Conservation (phyloP, 2,888 invertebrate genomes). For the Agrochola lychnidis region DNA sequence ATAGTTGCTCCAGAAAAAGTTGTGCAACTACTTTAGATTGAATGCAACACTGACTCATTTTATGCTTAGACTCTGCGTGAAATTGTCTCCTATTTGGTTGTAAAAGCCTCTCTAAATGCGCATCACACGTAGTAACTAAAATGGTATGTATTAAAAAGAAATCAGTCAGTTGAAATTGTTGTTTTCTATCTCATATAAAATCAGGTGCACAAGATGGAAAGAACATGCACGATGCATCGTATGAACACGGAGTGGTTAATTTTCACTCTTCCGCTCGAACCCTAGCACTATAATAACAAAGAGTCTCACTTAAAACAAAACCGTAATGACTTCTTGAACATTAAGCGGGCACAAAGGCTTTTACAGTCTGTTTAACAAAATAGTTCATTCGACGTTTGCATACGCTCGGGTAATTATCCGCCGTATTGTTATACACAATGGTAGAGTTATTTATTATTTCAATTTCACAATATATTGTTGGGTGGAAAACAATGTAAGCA, state of each 20-base stretch:
- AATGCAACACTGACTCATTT: conserved; percentile 44
- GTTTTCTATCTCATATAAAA: conserved; percentile 55
- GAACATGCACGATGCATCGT: conserved; percentile 46
- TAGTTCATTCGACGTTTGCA: conserved; percentile 79
- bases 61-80: conserved; percentile 37
- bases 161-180: conserved; percentile 57
- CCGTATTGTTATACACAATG: conserved; percentile 79
- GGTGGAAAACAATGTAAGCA: conserved; percentile 73
- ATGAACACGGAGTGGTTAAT: conserved; percentile 53
- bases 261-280: conserved; percentile 50
- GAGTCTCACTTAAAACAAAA: conserved; percentile 55
- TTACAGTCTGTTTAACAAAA: conserved; percentile 87
- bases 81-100: conserved; percentile 43
- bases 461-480: conserved; percentile 79
- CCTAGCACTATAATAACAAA: conserved; percentile 55
- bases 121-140: conserved; percentile 26
- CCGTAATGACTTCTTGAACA: conserved; percentile 66
- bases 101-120: conserved; percentile 18
- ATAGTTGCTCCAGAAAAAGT: conserved; percentile 37
- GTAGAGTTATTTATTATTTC: conserved; percentile 77
- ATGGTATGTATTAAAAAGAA: conserved; percentile 56
- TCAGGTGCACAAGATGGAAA: conserved; percentile 52
- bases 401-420: conserved; percentile 80
- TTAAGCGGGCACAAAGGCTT: conserved; percentile 77
- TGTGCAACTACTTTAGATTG: conserved; percentile 37